These are phyloP conservation scores for Pipistrellus pygmaeus DNA, from an alignment of 2,797 vertebrate genomes.

Conservation along the genomic window DNA sequence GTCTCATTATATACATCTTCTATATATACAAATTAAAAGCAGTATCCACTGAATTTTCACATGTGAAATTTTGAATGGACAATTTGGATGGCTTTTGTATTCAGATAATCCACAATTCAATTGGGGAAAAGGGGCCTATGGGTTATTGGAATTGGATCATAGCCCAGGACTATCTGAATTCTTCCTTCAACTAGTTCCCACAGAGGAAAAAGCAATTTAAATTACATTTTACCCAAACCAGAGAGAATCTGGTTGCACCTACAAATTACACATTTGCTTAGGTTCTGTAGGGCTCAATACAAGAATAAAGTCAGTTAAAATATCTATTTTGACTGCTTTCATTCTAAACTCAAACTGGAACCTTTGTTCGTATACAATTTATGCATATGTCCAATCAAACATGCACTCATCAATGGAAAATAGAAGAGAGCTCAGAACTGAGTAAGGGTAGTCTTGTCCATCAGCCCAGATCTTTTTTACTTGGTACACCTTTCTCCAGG, in stretches of 20 bases:
- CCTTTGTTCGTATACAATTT: neutral
- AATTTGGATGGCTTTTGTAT: neutral
- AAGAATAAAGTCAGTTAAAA: neutral
- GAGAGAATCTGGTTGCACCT: neutral
- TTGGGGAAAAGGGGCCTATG: neutral
- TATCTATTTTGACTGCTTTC: neutral
- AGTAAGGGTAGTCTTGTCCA: neutral
- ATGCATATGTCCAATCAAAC: neutral
- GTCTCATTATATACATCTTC: neutral
- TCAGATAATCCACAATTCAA: slow-evolving; percentile 37
- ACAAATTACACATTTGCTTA: neutral
- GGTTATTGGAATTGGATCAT: neutral
- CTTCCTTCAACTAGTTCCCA: slow-evolving; percentile 13
- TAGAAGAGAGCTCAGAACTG: neutral
- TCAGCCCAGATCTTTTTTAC: neutral
- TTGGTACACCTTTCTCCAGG: neutral
- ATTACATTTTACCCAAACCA: neutral
- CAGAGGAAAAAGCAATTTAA: slow-evolving; percentile 8
- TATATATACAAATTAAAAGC: neutral
- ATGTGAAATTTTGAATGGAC: neutral
- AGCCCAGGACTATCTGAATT: neutral
- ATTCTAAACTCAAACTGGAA: neutral
- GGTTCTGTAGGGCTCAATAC: neutral
- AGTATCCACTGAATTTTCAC: neutral
- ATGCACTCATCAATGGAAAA: neutral